Base-by-base conservation (phyloP, 2,888 invertebrate genomes). In the Dicyrtoma fusca region DNA sequence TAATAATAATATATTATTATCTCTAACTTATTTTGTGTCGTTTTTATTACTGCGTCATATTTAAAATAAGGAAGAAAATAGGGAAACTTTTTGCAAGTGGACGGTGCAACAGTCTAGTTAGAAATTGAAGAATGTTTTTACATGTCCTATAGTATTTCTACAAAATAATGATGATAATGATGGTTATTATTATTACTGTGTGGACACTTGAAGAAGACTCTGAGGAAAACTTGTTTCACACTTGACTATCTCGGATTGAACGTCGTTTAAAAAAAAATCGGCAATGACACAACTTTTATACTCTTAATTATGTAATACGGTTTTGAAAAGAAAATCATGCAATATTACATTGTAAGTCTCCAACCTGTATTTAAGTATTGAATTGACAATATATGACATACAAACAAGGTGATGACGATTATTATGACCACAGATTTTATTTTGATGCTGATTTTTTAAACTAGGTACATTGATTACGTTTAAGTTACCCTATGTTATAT, bases 1-100 rank as follows among this genome's bases (percentile, higher is more conserved):
- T 63, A 63, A 63, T 63, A 63, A 63, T 44, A 63, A 21, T 63
- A 34, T 63, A 63, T 42, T 63, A 63, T 19, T 47, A 63, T 63
- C 47, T 63, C 45, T 63, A 63, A 19, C 17, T n/a, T 49, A 49
- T 49, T 42, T 42, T 23, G 63, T 63, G 63, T 63, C 25, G 11
- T 61, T 26, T 34, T 55, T 21, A 55, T 55, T 55, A 17, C 55
- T 19, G n/a, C 49, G 49, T 49, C n/a, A n/a, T 17, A 49, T 49
- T 34, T 34, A 34, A 34, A 34, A 34, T 34, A 34, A 34, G 3
- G 34, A 34, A 34, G 34, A 34, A 34, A 34, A 34, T 5, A 34
- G 34, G 34, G 8, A 34, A 34, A 5, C 34, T 34, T 34, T 34
- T 34, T 34, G 34, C 4, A 34, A 34, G 34, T 34, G 34, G 34